phyloP scores from a whole-genome alignment of 2,113 vertebrate species.

The Perccottus glenii region DNA sequence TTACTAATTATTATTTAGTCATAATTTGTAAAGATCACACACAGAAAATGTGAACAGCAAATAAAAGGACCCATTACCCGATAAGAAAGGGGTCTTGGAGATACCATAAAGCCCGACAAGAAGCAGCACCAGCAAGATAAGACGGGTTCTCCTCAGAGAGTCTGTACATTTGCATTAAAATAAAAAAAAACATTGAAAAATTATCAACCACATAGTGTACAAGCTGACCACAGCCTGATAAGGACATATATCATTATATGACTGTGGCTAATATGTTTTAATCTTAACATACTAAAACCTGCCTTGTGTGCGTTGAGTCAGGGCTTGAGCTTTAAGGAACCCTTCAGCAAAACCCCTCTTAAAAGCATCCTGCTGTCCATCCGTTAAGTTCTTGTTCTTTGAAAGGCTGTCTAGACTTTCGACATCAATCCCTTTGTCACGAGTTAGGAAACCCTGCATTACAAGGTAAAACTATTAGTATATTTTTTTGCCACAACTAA shows the following conservation, averaged over 20 bases:
- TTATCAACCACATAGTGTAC: background rate
- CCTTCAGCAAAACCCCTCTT: constrained; percentile 97
- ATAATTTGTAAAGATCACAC: background rate
- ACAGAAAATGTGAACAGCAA: background rate
- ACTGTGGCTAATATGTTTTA: no score
- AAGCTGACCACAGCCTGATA: background rate
- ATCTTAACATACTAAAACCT: constrained; percentile 26
- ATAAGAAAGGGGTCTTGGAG: constrained; percentile 92
- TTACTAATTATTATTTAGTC: background rate
- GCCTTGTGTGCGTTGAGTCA: constrained; percentile 92
- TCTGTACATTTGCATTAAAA: constrained; percentile 76
- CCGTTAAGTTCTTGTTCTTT: constrained; percentile 90
- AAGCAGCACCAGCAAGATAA: constrained; percentile 86
- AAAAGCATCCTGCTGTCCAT: constrained; percentile 92
- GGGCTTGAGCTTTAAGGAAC: constrained; percentile 92
- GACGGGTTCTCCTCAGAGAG: constrained; percentile 88
- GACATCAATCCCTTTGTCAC: constrained; percentile 85
- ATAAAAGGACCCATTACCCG: constrained; percentile 84
- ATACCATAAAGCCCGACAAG: constrained; percentile 89
- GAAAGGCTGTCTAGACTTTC: constrained; percentile 88
- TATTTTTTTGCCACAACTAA: background rate
- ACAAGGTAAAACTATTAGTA: background rate
- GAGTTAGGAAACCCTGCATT: constrained; percentile 85
- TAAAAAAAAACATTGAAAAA: background rate
- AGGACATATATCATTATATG: background rate